Evolutionary conservation across 64 coral and sea anemone species (phyloP), one percentile per base, ranked within the genome.

Genomic region (Dendronephthya gigantea): DNA sequence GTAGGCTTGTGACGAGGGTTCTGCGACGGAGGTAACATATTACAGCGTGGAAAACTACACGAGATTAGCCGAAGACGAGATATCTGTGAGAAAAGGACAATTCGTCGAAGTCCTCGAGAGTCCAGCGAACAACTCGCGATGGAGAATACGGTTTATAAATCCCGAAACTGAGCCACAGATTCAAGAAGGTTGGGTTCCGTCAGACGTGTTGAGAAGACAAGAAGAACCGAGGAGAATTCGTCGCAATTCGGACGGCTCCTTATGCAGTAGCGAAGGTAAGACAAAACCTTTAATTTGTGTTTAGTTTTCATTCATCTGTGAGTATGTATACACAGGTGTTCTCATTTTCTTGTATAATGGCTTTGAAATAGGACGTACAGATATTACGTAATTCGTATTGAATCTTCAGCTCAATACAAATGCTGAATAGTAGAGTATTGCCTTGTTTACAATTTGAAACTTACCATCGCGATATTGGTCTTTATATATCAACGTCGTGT

Each of bases 231-330:
- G 16, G 92, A 91, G 82, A 58, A 88, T 84, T 34, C 89, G 93
- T 50, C 83, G 95, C 12, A 86, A 98, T 82, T 98, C 95, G 0
- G 95, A 98, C 70, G 91, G 92, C 9, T 98, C 95, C 17, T 92
- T 93, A 19, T 98, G 91, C 40, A 93, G 92, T 69, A 98, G 95
- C 74, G 95, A 98, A 98, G 95, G 95, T 98, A 49, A 49, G 88
- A 16, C 31, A 35, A 87, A 43, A 10, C 7, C 17, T 79, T 12
- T 23, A n/a, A 30, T 40, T 50, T 35, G 82, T 79, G 58, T 79
- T 29, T 49, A 29, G 49, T 85, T 48, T 1, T 23, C 33, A 66
- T 13, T 62, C 9, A 28, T 32, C 1, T 23, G 48, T 66, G 76
- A 19, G 72, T 34, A 9, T 4, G 2, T 79, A 12, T 79, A 75